These are phyloP conservation scores for Alexandromys fortis DNA, from an alignment of 2,113 vertebrate genomes.

Conservation along the genomic window DNA sequence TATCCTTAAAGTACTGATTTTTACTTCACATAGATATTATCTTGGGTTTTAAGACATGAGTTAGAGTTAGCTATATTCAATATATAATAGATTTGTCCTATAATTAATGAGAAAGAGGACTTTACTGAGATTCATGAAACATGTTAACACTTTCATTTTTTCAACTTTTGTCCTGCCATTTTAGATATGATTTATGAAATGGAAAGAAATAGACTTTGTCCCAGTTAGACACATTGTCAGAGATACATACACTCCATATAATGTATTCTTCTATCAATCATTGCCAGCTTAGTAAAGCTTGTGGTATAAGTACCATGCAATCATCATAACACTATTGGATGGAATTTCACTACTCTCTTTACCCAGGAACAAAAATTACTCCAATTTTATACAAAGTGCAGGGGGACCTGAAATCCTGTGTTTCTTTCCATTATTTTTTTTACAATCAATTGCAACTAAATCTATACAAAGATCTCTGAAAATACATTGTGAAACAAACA, in stretches of 20 bases:
- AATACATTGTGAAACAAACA: not conserved
- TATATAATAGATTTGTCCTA: not conserved
- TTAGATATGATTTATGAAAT: conserved; percentile 5
- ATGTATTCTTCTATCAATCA: not conserved
- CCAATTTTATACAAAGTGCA: not conserved
- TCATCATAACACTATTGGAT: not conserved
- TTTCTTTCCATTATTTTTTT: not conserved
- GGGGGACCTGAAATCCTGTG: not conserved
- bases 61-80: not conserved
- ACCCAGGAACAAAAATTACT: not conserved
- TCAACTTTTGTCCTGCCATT: not conserved
- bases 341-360: not conserved
- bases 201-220: not conserved
- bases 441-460: not conserved
- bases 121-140: conserved; percentile 7
- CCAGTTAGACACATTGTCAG: not conserved
- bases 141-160: not conserved
- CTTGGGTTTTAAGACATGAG: not conserved
- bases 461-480: not conserved
- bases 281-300: not conserved
- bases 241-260: not conserved
- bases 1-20: not conserved
- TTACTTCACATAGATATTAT: not conserved
- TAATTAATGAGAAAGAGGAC: not conserved
- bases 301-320: not conserved